These are phyloP conservation scores for Setophaga coronata DNA, from an alignment of 2,113 vertebrate genomes.

Conservation along the genomic window DNA sequence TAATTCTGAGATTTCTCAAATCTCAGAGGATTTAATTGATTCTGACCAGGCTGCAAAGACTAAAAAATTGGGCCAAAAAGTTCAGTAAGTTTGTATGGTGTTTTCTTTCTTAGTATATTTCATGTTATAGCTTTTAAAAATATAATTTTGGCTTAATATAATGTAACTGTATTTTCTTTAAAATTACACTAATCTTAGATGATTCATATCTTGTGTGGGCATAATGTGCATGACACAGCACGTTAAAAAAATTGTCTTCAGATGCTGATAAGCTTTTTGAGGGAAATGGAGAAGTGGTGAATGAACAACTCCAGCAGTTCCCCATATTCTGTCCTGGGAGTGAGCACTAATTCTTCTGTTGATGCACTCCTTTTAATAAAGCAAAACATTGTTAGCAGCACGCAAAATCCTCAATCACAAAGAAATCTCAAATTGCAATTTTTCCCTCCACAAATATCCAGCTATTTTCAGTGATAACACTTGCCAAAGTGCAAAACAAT, in stretches of 20 bases:
- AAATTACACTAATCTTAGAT: neutral
- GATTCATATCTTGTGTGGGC: neutral
- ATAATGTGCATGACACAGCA: neutral
- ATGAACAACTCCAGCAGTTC: neutral
- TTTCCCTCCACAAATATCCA: neutral
- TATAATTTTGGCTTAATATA: neutral
- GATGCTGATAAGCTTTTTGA: neutral
- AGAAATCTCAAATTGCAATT: neutral
- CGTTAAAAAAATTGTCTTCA: neutral
- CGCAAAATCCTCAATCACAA: neutral
- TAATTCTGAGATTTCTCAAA: neutral
- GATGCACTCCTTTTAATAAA: neutral
- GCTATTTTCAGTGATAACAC: neutral
- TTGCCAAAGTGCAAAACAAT: neutral
- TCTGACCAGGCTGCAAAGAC: neutral
- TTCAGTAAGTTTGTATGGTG: rapidly evolving
- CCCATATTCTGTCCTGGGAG: neutral
- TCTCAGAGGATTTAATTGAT: neutral
- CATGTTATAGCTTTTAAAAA: neutral
- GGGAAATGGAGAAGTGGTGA: neutral
- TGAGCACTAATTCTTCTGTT: neutral
- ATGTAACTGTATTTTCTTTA: neutral
- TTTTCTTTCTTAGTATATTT: neutral
- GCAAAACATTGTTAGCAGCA: neutral
- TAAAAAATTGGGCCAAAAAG: neutral